Base-by-base conservation (phyloP, 2,113 vertebrate genomes). In the Oenanthe melanoleuca region DNA sequence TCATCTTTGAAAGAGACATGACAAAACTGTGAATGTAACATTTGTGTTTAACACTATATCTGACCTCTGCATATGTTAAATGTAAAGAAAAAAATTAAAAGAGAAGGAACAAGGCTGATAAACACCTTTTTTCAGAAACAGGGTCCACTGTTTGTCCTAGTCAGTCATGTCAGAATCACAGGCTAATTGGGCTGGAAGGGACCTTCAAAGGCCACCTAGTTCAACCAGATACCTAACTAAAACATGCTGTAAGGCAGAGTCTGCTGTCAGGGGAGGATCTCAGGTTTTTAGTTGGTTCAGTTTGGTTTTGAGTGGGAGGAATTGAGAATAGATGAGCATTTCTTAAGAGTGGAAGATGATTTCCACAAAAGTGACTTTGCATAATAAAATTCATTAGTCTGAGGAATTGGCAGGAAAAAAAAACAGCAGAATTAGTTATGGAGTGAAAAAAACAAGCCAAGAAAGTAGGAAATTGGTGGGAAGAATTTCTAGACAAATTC, bases 21-120 rank as follows among this genome's bases (percentile, higher is more conserved):
- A 61, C 80, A 67, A 11, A 0, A 4, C 0, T 1, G 2, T 24
- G 1, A 53, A 45, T 23, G 5, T 53, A 57, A 56, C 11, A 20
- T 57, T 63, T 56, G 11, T 73, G 26, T 63, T 40, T 89, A 86
- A 59, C 4, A 25, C 18, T 21, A 0, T 28, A 17, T 80, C 50
- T 70, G 56, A 26, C 24, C 5, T 73, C 84, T 73, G 14, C 11
- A 11, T 47, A 29, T 19, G 11, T 29, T 42, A 59, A 42, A 44
- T 47, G 26, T 4, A 64, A 64, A 6, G 6, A 5, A 4, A 53
- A 50, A 29, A 29, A 3, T 16, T 31, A 11, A 12, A 52, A 52
- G 15, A n/a, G 22, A n/a, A 90, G 16, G 19, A 57, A 45, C 8
- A 66, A 79, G 44, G 33, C 14, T 82, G 28, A 55, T 16, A 17